Base-by-base conservation (phyloP, 2,113 vertebrate genomes). In the Ammodytes marinus region DNA sequence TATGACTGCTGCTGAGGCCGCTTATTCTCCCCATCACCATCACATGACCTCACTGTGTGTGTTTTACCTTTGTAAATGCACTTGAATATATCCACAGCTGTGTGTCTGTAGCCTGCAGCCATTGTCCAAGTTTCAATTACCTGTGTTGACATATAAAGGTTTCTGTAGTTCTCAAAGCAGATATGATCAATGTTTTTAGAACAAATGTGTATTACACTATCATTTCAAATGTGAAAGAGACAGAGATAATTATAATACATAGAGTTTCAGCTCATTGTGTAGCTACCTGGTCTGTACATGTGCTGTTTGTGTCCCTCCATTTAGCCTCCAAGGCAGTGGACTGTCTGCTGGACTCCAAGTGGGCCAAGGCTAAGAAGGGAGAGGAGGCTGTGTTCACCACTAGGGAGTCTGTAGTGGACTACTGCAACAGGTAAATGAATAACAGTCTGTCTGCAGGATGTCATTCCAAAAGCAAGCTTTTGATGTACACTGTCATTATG, bases 321-420 rank as follows among this genome's bases (percentile, higher is more conserved):
- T 78, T 85, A 99, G 98, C 98, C 73, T 99, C 97, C 52, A 99
- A 99, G 96, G 98, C 98, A 19, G 97, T 99, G 91, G 98, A 99
- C 88, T 97, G 97, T 92, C 96, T 99, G 80, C 86, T 99, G 94
- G 98, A 99, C 94, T 99, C 98, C 17, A 99, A 99, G 88, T 99
- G 98, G 98, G 97, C 98, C 84, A 99, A 97, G 89, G 96, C 97
- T 17, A 99, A 98, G 95, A 99, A 99, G 90, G 97, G 97, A 85
- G 98, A 99, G 50, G 98, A 99, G 85, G 97, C 97, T 58, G 87
- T 99, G 63, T 99, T 99, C 94, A 99, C 97, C 88, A 99, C 95
- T 80, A 94, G 98, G 45, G 98, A 99, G 80, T 99, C 98, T 66
- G 97, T 97, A 54, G 92, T 99, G 83, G 97, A 99, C 83, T 99